Evolutionary conservation across 2,797 vertebrate genomes (phyloP).

Genomic region (Prunella strophiata): DNA sequence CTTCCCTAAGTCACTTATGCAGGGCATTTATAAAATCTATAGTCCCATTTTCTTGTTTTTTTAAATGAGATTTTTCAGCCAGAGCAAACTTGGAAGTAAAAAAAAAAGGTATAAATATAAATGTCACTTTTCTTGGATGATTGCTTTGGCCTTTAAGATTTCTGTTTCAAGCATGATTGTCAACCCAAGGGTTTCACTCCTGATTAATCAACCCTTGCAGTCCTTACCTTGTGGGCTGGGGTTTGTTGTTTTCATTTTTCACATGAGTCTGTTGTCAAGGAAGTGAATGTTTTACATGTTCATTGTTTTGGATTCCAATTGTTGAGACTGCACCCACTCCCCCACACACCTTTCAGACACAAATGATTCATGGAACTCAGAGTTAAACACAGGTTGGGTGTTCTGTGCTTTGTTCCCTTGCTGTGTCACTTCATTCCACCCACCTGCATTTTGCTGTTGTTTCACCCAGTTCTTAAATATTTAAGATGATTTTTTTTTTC

Average conservation of each 20-base stretch:
- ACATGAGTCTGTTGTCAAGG: neutral
- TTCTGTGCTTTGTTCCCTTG: neutral
- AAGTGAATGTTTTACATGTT: neutral
- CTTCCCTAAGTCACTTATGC: neutral
- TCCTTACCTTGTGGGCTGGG: neutral
- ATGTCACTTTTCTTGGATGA: slow-evolving; percentile 4
- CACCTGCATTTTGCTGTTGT: neutral
- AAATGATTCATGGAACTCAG: neutral
- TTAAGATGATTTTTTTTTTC: neutral
- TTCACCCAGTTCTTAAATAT: neutral
- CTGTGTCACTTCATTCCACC: neutral
- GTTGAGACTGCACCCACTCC: neutral
- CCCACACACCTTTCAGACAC: neutral
- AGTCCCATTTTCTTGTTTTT: neutral
- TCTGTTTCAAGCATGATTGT: neutral
- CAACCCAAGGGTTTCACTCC: neutral
- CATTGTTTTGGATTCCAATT: neutral
- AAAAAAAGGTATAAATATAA: neutral
- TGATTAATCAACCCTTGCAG: neutral
- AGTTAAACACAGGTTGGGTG: neutral
- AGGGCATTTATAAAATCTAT: neutral
- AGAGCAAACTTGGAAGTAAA: neutral
- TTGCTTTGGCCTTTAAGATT: neutral
- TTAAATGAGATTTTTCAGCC: neutral
- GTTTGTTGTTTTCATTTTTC: neutral